Evolutionary conservation across 1,140 invertebrate genomes (phyloP).

Genomic region (Leptinotarsa undecemlineata): DNA sequence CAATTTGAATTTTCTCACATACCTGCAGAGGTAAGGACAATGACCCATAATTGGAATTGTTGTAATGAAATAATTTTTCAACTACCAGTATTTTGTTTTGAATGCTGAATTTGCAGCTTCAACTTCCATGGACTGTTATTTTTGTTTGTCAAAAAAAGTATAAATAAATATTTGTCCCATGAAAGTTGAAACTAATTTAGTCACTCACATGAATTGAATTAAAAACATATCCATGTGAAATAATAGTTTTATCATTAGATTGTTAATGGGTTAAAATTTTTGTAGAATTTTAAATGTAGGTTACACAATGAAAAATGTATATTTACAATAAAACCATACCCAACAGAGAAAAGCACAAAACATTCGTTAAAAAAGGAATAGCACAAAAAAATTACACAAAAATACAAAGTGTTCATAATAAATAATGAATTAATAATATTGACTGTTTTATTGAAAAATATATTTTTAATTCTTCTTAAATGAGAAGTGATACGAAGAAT

Average conservation of each 20-base stretch:
- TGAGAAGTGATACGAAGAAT: too few relatives aligned
- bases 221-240: not conserved
- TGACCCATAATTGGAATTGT: too few relatives aligned
- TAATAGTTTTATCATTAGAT: not conserved
- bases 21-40: too few relatives aligned
- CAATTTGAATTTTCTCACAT: too few relatives aligned
- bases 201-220: too few relatives aligned
- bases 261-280: slow-evolving; percentile 8
- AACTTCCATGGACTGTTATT: too few relatives aligned
- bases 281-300: slow-evolving; percentile 10
- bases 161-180: too few relatives aligned
- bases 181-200: not conserved
- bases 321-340: slow-evolving; percentile 25
- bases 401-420: not conserved
- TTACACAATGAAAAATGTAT: slow-evolving; percentile 10
- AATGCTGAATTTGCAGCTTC: too few relatives aligned
- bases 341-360: slow-evolving; percentile 14
- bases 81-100: too few relatives aligned
- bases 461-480: not conserved
- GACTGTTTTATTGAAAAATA: not conserved
- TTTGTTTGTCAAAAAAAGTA: too few relatives aligned
- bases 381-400: not conserved
- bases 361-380: not conserved
- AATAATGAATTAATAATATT: not conserved
- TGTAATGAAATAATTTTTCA: too few relatives aligned